These are phyloP conservation scores for Agapetus fuscipes DNA, from an alignment of 2,888 invertebrate genomes.

Conservation along the genomic window DNA sequence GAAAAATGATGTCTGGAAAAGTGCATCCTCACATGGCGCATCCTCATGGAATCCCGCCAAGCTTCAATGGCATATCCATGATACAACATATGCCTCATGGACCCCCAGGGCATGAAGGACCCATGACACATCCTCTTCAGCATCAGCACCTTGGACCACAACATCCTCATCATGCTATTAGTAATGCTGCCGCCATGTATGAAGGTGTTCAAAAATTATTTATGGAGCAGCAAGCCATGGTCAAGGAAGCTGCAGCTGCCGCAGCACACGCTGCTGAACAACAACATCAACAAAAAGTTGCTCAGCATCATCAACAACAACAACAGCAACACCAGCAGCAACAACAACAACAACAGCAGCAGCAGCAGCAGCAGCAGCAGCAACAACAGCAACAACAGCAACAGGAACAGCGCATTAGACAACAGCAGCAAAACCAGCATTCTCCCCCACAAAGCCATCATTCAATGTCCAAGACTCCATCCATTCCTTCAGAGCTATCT, in stretches of 20 bases:
- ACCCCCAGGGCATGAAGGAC: slow-evolving; percentile 26
- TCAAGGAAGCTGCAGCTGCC: slow-evolving; percentile 51
- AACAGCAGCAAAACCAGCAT: slow-evolving; percentile 28
- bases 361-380: slow-evolving; percentile 33
- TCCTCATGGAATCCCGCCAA: slow-evolving; percentile 47
- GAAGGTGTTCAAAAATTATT: slow-evolving; percentile 70
- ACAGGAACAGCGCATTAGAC: slow-evolving; percentile 29
- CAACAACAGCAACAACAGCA: slow-evolving; percentile 26
- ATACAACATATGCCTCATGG: slow-evolving; percentile 45
- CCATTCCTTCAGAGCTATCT: slow-evolving; percentile 59
- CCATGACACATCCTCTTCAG: slow-evolving; percentile 34
- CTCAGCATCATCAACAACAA: slow-evolving; percentile 42
- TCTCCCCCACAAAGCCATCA: slow-evolving; percentile 29
- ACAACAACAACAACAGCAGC: slow-evolving; percentile 41
- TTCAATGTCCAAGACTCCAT: slow-evolving; percentile 29
- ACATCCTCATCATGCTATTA: slow-evolving; percentile 50
- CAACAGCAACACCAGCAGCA: slow-evolving; percentile 49
- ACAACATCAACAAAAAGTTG: slow-evolving; percentile 42
- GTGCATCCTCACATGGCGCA: slow-evolving; percentile 49
- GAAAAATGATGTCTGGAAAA: slow-evolving; percentile 55
- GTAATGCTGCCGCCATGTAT: slow-evolving; percentile 61
- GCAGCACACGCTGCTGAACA: slow-evolving; percentile 39
- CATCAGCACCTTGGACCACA: slow-evolving; percentile 37
- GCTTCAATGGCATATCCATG: slow-evolving; percentile 50
- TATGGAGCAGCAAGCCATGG: slow-evolving; percentile 67